A percentile compares a stretch with the other conserved stretches of the same genome.
Evolutionary conservation across 2,113 vertebrate genomes (phyloP).

Genomic region (Leptobrachium ailaonicum): DNA sequence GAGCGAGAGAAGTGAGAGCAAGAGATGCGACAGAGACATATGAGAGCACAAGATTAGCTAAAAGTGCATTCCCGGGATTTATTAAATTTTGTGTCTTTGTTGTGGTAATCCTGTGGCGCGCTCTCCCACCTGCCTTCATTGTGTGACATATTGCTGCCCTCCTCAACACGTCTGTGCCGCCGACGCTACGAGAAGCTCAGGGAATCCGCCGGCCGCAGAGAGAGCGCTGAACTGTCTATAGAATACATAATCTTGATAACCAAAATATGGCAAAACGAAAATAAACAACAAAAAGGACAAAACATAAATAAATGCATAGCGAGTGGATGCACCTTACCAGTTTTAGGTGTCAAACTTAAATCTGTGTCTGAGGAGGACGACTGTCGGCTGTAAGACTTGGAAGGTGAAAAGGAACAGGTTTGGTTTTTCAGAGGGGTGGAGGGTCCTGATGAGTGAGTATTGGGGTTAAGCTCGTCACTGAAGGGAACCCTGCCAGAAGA

Average conservation of each 20-base stretch:
- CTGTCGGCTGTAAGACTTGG: conserved; percentile 99
- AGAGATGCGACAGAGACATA: too few relatives aligned
- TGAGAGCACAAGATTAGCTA: too few relatives aligned
- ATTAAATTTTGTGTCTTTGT: too few relatives aligned
- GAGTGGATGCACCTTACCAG: conserved; percentile 90
- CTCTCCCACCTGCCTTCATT: too few relatives aligned
- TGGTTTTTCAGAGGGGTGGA: conserved; percentile 99
- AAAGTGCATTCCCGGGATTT: too few relatives aligned
- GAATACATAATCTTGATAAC: conserved; percentile 59
- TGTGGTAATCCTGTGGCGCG: too few relatives aligned
- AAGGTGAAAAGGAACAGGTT: conserved; percentile 98
- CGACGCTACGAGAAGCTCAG: too few relatives aligned
- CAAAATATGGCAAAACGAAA: conserved; percentile 11
- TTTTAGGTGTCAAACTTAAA: conserved; percentile 99
- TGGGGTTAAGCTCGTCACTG: conserved; percentile 94
- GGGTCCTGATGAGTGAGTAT: conserved; percentile 93
- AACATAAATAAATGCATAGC: conserved; percentile 55
- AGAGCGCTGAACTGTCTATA: too few relatives aligned
- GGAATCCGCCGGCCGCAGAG: too few relatives aligned
- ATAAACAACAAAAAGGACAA: conserved; percentile 49
- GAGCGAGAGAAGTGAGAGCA: too few relatives aligned
- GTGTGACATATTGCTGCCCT: too few relatives aligned
- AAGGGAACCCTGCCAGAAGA: conserved; percentile 97
- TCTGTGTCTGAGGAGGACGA: conserved; percentile 99
- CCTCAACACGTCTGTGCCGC: too few relatives aligned